phyloP scores from a whole-genome alignment of 2,113 vertebrate genomes.

The Gallinago paraguaiae region DNA sequence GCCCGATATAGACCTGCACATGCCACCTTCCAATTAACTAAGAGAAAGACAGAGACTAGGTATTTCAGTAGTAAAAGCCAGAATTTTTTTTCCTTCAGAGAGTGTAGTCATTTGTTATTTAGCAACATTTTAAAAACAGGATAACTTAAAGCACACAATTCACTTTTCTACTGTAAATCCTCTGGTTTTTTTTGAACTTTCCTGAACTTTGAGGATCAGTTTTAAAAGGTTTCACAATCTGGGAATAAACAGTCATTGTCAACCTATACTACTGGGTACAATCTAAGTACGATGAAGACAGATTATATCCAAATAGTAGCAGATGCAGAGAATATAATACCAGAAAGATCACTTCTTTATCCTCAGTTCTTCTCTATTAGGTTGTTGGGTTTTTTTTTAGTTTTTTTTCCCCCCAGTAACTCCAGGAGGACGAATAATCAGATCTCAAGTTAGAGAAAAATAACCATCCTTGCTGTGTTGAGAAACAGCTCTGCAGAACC shows the following conservation, averaged over 20 bases:
- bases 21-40: background rate
- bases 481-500: constrained; percentile 15
- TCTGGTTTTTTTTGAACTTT: background rate
- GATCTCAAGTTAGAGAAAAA: background rate
- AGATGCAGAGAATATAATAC: background rate
- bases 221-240: background rate
- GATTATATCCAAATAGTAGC: background rate
- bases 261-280: background rate
- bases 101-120: background rate
- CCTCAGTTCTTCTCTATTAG: background rate
- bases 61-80: background rate
- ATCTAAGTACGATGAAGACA: background rate
- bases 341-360: background rate
- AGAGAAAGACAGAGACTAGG: background rate
- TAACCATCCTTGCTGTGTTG: background rate
- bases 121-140: background rate
- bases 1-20: background rate
- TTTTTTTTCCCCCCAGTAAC: background rate
- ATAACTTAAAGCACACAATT: background rate
- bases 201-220: background rate
- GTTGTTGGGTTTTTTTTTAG: background rate
- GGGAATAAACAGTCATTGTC: background rate
- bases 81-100: background rate
- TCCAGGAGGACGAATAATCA: background rate
- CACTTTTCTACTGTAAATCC: background rate